Base-by-base conservation (phyloP, 2,888 invertebrate species). In the Mechanitis messenoides region DNA sequence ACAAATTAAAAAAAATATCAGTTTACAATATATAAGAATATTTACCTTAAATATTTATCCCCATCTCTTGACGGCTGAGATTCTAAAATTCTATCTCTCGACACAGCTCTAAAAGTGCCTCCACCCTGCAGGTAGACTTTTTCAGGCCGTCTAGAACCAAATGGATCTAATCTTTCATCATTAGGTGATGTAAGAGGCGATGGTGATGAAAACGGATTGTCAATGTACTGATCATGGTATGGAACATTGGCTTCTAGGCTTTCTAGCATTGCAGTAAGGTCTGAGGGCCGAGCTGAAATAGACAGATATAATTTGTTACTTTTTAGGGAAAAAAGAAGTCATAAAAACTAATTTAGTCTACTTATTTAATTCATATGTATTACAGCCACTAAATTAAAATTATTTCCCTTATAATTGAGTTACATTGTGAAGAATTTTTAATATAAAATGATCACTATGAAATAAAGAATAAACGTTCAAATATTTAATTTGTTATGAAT, bases 151-250 rank as follows among this genome's bases (percentile, higher is more conserved):
- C 81, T 71, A 2, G 81, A 71, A 0, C 81, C 75, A 42, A 90
- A 90, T 0, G 86, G 87, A 33, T 83, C 78, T 31, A 84, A 56
- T 58, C 84, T 72, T 11, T 90, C 90, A 73, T 90, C 91, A 62
- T 88, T 91, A 0, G 91, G 91, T 58, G 91, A 90, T 4, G 91
- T 91, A 3, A 91, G 72, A 0, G 90, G 90, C 28, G 91, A 91
- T 1, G 91, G 91, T 59, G 91, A 91, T 2, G 91, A 91, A 70
- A 91, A 91, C 0, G 91, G 91, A 62, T 91, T 91, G 71, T 91
- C 91, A 56, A 91, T 88, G 66, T 90, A 90, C 60, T 87, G 87
- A 33, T 90, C 90, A 46, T 87, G 82, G 66, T 84, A 90, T 2
- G 83, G 79, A 60, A 84, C 81, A 56, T 79, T 84, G 0, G 89